Percentiles rank a stretch among this genome's conserved stretches.
Evolutionary conservation across 2,113 vertebrate species (phyloP).

Genomic region (Sorex araneus): DNA sequence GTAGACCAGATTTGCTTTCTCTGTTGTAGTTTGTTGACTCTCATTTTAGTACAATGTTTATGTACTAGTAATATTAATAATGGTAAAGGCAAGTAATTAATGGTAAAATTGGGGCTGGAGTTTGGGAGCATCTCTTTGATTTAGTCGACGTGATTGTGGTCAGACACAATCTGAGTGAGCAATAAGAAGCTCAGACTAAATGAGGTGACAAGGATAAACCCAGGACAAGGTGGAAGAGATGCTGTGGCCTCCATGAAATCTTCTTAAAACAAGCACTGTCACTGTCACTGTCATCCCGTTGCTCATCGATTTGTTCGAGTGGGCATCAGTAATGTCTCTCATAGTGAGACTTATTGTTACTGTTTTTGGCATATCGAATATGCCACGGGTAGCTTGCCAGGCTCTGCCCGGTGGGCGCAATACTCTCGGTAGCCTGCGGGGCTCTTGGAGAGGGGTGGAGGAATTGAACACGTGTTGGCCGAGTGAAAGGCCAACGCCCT

Average conservation of each 20-base stretch:
- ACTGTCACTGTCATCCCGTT: too few species aligned
- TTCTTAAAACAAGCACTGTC: conserved; percentile 30
- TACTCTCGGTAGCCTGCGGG: too few species aligned
- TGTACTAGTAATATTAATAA: conserved; percentile 39
- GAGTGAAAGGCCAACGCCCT: too few species aligned
- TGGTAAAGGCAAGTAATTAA: background rate
- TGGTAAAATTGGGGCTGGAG: background rate
- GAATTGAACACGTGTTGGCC: too few species aligned
- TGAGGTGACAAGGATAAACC: background rate
- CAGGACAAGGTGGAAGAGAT: background rate
- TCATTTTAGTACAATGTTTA: background rate
- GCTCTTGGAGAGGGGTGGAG: too few species aligned
- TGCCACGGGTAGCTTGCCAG: too few species aligned
- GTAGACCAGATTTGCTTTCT: background rate
- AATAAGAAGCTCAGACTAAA: conserved; percentile 19
- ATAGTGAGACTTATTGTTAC: too few species aligned
- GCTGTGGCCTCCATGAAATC: background rate
- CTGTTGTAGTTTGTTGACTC: background rate
- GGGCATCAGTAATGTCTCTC: too few species aligned
- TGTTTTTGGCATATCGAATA: too few species aligned
- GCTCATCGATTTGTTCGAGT: too few species aligned
- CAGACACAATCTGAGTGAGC: conserved; percentile 1
- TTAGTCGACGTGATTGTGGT: conserved; percentile 1
- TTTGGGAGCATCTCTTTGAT: background rate
- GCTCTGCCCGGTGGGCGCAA: too few species aligned